These are phyloP conservation scores for Uloborus plumipes DNA, from an alignment of 2,888 invertebrate species.

Conservation along the genomic window DNA sequence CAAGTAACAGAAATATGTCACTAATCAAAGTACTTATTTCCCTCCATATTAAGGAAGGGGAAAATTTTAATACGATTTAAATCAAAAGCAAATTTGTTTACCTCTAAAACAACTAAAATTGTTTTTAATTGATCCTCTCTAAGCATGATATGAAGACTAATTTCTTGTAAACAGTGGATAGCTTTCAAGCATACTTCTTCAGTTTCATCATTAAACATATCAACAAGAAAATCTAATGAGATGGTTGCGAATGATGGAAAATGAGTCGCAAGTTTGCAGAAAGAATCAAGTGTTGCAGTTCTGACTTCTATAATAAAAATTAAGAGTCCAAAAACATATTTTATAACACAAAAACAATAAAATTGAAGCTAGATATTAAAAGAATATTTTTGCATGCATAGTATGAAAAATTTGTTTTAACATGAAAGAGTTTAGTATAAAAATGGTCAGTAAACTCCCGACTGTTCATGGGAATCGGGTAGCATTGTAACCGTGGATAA, in stretches of 20 bases:
- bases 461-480: no score
- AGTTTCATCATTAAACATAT: constrained; percentile 99
- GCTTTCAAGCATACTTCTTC: constrained; percentile 95
- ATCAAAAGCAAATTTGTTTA: constrained; percentile 66
- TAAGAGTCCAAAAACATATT: not conserved
- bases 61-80: no score
- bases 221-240: constrained; percentile 94
- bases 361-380: no score
- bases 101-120: constrained; percentile 93
- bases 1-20: no score
- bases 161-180: constrained; percentile 91
- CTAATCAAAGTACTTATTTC: no score
- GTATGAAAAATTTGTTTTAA: no score
- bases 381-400: no score
- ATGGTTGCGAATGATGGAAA: constrained; percentile 88
- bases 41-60: no score
- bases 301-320: constrained; percentile 81
- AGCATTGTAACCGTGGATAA: no score
- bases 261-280: constrained; percentile 87
- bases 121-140: constrained; percentile 97
- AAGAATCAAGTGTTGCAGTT: constrained; percentile 92
- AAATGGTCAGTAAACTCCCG: no score
- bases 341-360: not conserved
- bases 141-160: constrained; percentile 88
- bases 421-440: no score